phyloP scores from a whole-genome alignment of 2,113 vertebrate species.

The Gopherus flavomarginatus region DNA sequence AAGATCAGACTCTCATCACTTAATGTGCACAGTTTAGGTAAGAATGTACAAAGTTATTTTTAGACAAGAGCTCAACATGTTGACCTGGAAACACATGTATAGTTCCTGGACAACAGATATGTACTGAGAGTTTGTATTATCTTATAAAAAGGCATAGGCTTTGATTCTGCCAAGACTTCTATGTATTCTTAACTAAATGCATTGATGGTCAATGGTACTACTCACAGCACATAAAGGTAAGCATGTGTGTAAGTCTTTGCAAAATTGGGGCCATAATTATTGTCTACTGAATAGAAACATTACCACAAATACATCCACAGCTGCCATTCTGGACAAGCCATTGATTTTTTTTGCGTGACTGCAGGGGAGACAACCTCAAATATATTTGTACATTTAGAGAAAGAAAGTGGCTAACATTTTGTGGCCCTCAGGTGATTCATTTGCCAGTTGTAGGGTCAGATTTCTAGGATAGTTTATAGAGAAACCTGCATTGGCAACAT shows the following conservation, averaged over 20 bases:
- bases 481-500: not conserved
- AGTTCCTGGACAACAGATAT: conserved; percentile 12
- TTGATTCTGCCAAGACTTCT: conserved; percentile 1
- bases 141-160: not conserved
- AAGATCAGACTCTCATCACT: conserved; percentile 60
- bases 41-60: conserved; percentile 62
- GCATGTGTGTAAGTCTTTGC: not conserved
- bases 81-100: conserved; percentile 42
- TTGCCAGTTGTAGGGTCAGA: not conserved
- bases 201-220: not conserved
- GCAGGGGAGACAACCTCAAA: not conserved
- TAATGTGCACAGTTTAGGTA: conserved; percentile 52
- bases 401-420: not conserved
- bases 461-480: conserved; percentile 12
- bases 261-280: conserved; percentile 19
- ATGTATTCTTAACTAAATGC: not conserved
- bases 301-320: not conserved
- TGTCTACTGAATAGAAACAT: not conserved
- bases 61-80: conserved; percentile 35
- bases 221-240: not conserved
- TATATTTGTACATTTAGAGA: not conserved
- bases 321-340: not conserved
- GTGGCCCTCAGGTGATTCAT: not conserved
- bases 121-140: not conserved
- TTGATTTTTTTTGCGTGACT: not conserved